Conservation (phyloP, 2,888 invertebrate species). For the Drosophila seclusa region DNA sequence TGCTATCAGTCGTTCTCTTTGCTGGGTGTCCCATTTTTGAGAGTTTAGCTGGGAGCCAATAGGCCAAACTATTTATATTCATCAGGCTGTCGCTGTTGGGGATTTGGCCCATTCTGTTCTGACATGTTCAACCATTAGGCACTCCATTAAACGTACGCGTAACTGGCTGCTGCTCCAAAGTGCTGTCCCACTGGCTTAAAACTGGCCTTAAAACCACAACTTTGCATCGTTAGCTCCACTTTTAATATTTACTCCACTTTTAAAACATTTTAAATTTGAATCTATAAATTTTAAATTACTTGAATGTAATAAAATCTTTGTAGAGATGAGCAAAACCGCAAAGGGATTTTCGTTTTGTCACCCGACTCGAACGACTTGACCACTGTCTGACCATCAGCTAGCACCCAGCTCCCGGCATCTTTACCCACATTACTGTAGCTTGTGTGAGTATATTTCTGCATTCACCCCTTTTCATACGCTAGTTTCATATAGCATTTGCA, state of each 20-base stretch:
- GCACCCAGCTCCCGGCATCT: neutral
- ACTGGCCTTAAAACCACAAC: conserved; percentile 43
- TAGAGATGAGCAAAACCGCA: conserved; percentile 42
- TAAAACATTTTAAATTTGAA: conserved; percentile 55
- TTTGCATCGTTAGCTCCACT: conserved; percentile 44
- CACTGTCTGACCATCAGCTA: conserved; percentile 44
- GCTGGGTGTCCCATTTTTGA: neutral
- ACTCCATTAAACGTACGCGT: conserved; percentile 56
- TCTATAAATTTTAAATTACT: conserved; percentile 62
- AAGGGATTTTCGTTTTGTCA: conserved; percentile 54
- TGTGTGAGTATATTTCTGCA: conserved; percentile 2
- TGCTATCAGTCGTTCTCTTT: neutral
- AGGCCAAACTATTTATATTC: conserved; percentile 39
- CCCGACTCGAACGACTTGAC: conserved; percentile 40
- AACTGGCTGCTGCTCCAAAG: conserved; percentile 42
- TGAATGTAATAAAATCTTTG: conserved; percentile 58
- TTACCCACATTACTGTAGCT: neutral
- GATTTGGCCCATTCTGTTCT: conserved; percentile 23
- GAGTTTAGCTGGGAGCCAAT: conserved; percentile 12
- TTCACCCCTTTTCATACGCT: conserved; percentile 4
- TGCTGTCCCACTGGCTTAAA: conserved; percentile 39
- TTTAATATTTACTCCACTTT: conserved; percentile 41
- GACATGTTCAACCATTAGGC: conserved; percentile 37
- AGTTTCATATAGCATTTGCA: conserved; percentile 29
- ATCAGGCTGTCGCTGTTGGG: conserved; percentile 13